phyloP scores from a whole-genome alignment of 2,888 invertebrate genomes.

The Hyles lineata region DNA sequence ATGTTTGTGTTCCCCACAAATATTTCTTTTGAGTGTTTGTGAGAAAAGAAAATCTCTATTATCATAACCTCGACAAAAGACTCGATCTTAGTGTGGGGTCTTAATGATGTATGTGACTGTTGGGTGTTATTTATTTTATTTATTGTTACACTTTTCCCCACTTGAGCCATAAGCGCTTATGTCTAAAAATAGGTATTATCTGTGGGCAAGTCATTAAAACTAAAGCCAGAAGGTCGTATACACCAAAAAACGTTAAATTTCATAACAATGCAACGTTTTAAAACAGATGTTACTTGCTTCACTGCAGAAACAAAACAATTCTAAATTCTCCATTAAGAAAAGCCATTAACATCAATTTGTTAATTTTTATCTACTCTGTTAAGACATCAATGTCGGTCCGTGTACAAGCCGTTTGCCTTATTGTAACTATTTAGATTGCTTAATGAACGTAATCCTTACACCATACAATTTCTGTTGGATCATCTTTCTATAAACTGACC shows the following conservation, averaged over 20 bases:
- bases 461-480: neutral
- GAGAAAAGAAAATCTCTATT: no score
- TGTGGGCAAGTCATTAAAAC: no score
- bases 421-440: constrained; percentile 6
- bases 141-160: no score
- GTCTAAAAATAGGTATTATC: no score
- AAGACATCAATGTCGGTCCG: constrained; percentile 2
- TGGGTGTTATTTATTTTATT: no score
- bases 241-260: neutral
- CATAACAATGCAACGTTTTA: neutral
- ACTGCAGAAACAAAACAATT: constrained; percentile 23
- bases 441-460: neutral
- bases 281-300: constrained; percentile 1
- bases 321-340: neutral
- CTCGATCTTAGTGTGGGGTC: no score
- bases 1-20: no score
- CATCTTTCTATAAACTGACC: neutral
- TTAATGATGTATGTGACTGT: no score
- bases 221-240: no score
- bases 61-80: no score
- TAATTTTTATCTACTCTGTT: constrained; percentile 25
- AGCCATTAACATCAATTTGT: constrained; percentile 21
- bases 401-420: neutral
- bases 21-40: no score
- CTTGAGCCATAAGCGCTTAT: no score